Conservation (phyloP, 2,797 vertebrate genomes). For the Australoheros facetus region DNA sequence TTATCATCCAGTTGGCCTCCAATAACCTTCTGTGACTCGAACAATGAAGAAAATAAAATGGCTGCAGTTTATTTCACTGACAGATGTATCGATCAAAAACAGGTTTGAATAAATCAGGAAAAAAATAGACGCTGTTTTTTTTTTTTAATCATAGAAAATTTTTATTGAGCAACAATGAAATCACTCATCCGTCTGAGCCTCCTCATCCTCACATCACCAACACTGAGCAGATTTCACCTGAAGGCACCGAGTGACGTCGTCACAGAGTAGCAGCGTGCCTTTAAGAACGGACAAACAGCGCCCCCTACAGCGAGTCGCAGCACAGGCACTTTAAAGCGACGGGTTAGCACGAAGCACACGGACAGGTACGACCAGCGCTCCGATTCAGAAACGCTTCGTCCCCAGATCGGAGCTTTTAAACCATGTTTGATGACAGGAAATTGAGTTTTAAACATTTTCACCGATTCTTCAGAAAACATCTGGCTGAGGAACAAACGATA, state of each 20-base stretch:
- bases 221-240: background rate
- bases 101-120: background rate
- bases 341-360: constrained; percentile 1
- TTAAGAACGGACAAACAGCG: constrained; percentile 1
- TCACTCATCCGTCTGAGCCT: constrained; percentile 5
- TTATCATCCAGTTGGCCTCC: background rate
- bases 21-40: no score
- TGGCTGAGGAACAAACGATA: background rate
- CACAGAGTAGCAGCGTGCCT: constrained; percentile 26
- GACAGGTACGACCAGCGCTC: background rate
- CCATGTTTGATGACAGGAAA: background rate
- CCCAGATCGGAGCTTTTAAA: no score
- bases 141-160: constrained; percentile 62
- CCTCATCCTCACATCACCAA: background rate
- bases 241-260: constrained; percentile 47
- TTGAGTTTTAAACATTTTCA: background rate
- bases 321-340: constrained; percentile 63
- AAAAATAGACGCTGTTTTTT: background rate
- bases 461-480: background rate
- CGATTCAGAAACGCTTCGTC: background rate
- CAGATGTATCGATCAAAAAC: background rate
- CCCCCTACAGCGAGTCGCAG: background rate
- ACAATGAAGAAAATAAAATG: no score
- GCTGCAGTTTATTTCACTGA: background rate
- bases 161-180: constrained; percentile 70